These are phyloP conservation scores for Tenthredo notha DNA, from an alignment of 2,888 invertebrate species.

Conservation along the genomic window DNA sequence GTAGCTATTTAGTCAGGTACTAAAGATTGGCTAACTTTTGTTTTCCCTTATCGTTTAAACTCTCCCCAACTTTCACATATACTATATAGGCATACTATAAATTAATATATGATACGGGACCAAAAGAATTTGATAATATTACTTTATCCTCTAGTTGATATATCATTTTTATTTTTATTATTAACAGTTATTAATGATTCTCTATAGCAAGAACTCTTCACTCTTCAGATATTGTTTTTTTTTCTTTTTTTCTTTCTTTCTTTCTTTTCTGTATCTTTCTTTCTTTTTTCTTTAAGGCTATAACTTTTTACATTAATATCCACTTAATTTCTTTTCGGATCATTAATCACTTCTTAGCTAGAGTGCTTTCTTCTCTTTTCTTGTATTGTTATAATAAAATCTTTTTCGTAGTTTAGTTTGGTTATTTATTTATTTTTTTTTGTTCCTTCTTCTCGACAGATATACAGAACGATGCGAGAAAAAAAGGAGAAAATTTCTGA, in stretches of 20 bases:
- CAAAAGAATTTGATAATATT: not conserved
- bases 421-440: not conserved
- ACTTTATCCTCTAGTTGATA: not conserved
- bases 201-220: conserved; percentile 39
- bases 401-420: not conserved
- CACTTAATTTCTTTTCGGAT: conserved; percentile 50
- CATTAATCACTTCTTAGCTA: conserved; percentile 28
- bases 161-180: conserved; percentile 37
- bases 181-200: conserved; percentile 49
- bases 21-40: conserved; percentile 2
- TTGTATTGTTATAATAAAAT: too few relatives aligned
- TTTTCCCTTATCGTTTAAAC: conserved; percentile 5
- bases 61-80: not conserved
- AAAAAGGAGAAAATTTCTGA: not conserved
- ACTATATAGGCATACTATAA: not conserved
- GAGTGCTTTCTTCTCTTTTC: not conserved
- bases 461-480: not conserved
- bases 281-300: not conserved
- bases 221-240: conserved; percentile 54
- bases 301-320: conserved; percentile 56
- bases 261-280: conserved; percentile 40
- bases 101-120: not conserved
- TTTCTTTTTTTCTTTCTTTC: conserved; percentile 53
- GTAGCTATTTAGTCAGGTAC: conserved; percentile 30
- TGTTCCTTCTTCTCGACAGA: not conserved